Base-by-base conservation (phyloP, 2,113 vertebrate species). In the Strix uralensis region DNA sequence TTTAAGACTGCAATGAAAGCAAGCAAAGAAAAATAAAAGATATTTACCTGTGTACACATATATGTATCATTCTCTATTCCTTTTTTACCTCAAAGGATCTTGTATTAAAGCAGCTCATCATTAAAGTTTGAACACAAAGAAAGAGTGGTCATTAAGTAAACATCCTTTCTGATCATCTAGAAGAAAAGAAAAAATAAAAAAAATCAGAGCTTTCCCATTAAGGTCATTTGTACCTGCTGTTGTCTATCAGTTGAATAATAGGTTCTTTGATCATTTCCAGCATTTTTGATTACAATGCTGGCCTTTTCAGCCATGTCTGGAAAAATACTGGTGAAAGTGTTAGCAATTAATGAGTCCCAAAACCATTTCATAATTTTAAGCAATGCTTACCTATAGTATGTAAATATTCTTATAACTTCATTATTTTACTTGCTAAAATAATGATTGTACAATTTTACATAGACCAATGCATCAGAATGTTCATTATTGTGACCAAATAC, bases 81-180 rank as follows among this genome's bases (percentile, higher is more conserved):
- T 85, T 75, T 89, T 90, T 42, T 47, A 71, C 73, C 58, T 96
- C 63, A 86, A 70, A 92, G 78, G 73, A 93, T 97, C 87, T 95
- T 52, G 38, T 90, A 90, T 95, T 93, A 95, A 96, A 88, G 16
- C 29, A 95, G 79, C 40, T 58, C 46, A 91, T 81, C n/a, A 23
- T 49, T 87, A 84, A 90, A 84, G 49, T 74, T 94, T 85, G 88
- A 94, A 81, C 44, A 61, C 62, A 87, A 85, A 81, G 70, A 85
- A 93, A 82, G 46, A 82, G 46, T 63, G 94, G 94, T 97, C 97
- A 91, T 95, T 91, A 95, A 87, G 78, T 96, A 90, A 95, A 97
- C 97, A 97, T 98, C 98, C 98, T 98, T 98, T 98, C 98, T 81
- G 95, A 98, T 98, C 98, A 98, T 97, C 98, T 90, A 72, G 86